A percentile compares a stretch with the other conserved stretches of the same genome.
Evolutionary conservation across 1,140 invertebrate genomes (phyloP).

Genomic region (Drosophila santomea): DNA sequence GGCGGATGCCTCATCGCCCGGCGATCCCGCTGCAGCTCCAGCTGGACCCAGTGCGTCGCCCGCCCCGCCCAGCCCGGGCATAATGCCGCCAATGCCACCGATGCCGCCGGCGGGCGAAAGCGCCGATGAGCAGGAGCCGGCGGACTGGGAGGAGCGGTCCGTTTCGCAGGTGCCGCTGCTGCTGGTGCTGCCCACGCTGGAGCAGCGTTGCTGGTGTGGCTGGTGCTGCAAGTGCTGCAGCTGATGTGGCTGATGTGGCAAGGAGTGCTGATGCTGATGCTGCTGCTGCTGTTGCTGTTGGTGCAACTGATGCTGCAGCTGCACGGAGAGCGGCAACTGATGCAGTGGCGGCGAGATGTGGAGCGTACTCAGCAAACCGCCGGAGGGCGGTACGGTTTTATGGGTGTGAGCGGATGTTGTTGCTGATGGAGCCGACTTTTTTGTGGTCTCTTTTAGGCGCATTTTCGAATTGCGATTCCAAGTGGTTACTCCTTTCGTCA

Average conservation of each 20-base stretch:
- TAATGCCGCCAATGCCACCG: slow-evolving; percentile 11
- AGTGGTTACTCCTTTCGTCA: background rate
- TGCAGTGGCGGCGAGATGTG: slow-evolving; percentile 20
- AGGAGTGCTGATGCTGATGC: slow-evolving; percentile 24
- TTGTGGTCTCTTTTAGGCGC: slow-evolving; percentile 79
- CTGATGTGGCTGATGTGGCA: slow-evolving; percentile 21
- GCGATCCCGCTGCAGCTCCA: background rate
- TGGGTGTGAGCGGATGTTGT: slow-evolving; percentile 7
- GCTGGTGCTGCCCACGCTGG: slow-evolving; percentile 81
- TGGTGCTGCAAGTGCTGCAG: slow-evolving; percentile 56
- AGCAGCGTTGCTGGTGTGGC: slow-evolving; percentile 69
- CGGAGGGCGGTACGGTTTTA: slow-evolving; percentile 41
- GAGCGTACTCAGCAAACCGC: slow-evolving; percentile 54
- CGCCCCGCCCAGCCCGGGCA: slow-evolving; percentile 29
- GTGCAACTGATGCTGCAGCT: slow-evolving; percentile 66
- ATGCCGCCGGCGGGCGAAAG: slow-evolving; percentile 43
- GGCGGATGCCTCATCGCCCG: slow-evolving; percentile 49
- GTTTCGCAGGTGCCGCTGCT: slow-evolving; percentile 81
- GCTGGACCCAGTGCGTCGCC: slow-evolving; percentile 2
- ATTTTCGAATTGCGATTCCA: slow-evolving; percentile 32
- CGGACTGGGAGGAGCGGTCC: slow-evolving; percentile 63
- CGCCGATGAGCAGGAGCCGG: slow-evolving; percentile 47
- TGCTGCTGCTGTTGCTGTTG: slow-evolving; percentile 43
- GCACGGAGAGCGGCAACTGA: slow-evolving; percentile 58
- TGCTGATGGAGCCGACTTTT: slow-evolving; percentile 51